Evolutionary conservation across 2,888 invertebrate species (phyloP).

Genomic region (Crossocerus cetratus): DNA sequence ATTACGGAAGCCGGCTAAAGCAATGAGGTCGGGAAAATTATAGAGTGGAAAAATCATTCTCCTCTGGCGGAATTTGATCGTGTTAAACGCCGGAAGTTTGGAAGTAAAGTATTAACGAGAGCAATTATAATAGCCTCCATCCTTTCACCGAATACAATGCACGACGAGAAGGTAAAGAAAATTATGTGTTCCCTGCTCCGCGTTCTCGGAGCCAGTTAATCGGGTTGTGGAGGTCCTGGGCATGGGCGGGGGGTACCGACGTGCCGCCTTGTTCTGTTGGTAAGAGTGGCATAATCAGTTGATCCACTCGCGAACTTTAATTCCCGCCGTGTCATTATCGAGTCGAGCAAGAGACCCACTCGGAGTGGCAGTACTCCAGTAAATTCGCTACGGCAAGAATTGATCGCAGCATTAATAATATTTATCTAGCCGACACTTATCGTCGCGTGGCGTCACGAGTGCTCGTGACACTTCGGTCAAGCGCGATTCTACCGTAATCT

Average conservation of each 20-base stretch:
- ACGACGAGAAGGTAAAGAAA: neutral
- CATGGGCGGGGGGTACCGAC: neutral
- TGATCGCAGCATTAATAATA: neutral
- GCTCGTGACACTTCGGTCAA: conserved; percentile 5
- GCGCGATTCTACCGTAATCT: conserved; percentile 4
- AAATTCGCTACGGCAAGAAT: conserved; percentile 6
- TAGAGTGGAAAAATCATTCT: too few species aligned
- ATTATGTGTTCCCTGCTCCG: conserved; percentile 14
- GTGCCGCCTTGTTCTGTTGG: neutral
- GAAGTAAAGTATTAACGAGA: too few species aligned
- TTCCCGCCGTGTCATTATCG: conserved; percentile 8
- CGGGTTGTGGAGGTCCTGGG: too few species aligned
- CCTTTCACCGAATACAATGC: too few species aligned
- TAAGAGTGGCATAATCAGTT: neutral
- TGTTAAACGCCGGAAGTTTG: too few species aligned
- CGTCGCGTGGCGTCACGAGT: neutral
- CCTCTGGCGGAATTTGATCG: too few species aligned
- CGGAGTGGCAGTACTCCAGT: neutral
- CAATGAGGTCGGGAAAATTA: too few species aligned
- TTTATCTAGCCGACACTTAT: conserved; percentile 3
- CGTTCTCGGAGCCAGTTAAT: neutral
- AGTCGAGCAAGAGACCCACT: neutral
- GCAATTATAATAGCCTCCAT: too few species aligned
- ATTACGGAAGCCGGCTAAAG: too few species aligned
- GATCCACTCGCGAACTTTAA: neutral